Evolutionary conservation across 2,888 invertebrate species (phyloP).

Genomic region (Agonopterix arenella): DNA sequence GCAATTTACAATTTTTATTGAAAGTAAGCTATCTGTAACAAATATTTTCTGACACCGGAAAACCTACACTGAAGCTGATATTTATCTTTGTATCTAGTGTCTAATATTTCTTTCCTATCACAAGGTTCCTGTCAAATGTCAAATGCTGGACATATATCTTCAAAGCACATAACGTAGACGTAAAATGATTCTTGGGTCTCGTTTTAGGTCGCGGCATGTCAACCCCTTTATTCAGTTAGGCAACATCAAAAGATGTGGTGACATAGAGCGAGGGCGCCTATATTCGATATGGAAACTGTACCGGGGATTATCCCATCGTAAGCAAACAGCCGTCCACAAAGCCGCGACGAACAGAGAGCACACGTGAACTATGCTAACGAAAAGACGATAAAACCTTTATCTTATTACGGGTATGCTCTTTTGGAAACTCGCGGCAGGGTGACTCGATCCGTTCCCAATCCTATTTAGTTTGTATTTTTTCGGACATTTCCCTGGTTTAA

Average conservation of each 20-base stretch:
- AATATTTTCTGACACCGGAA: constrained; percentile 23
- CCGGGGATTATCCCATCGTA: constrained; percentile 59
- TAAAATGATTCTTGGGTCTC: constrained; percentile 7
- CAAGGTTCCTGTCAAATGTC: not conserved
- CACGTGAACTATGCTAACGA: constrained; percentile 65
- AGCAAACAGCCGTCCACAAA: constrained; percentile 60
- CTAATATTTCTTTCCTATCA: not conserved
- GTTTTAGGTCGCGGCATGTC: constrained; percentile 15
- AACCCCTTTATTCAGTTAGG: constrained; percentile 37
- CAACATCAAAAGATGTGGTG: constrained; percentile 43
- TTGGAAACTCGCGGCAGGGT: constrained; percentile 26
- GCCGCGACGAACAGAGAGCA: constrained; percentile 39
- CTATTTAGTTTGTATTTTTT: constrained; percentile 17
- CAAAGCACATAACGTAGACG: constrained; percentile 9
- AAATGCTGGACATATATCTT: constrained; percentile 2
- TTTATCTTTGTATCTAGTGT: not conserved
- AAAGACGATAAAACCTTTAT: constrained; percentile 72
- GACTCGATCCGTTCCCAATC: constrained; percentile 23
- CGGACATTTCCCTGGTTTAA: not conserved
- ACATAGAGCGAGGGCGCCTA: constrained; percentile 28
- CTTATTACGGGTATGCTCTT: constrained; percentile 55
- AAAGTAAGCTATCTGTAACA: constrained; percentile 30
- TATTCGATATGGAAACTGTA: constrained; percentile 49
- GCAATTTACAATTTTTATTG: constrained; percentile 59
- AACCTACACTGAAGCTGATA: constrained; percentile 3